Conservation (phyloP, 2,113 vertebrate genomes). For the Calypte anna region DNA sequence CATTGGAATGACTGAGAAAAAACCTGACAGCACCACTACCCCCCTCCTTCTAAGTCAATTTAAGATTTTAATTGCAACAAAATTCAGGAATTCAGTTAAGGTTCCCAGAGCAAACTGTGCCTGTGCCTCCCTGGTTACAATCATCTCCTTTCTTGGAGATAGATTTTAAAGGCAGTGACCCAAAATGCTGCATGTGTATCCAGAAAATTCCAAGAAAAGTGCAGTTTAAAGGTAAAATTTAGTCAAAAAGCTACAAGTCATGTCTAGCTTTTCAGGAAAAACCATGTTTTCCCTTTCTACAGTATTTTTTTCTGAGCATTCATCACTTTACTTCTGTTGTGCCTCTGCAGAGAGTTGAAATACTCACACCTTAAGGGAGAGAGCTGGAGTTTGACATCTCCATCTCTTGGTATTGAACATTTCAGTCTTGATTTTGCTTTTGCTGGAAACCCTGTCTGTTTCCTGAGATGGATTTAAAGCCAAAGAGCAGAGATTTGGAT, state of each 20-base stretch:
- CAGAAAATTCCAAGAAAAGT: neutral
- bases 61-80: conserved; percentile 25
- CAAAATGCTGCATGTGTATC: neutral
- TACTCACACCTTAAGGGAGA: neutral
- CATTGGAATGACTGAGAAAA: neutral
- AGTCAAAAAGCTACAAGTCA: neutral
- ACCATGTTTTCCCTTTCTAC: neutral
- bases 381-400: neutral
- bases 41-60: neutral
- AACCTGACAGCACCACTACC: neutral
- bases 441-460: neutral
- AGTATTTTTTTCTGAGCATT: neutral
- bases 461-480: neutral
- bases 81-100: neutral
- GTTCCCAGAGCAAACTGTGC: neutral
- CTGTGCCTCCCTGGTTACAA: neutral
- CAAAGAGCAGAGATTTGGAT: neutral
- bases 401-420: neutral
- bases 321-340: neutral
- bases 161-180: neutral
- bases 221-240: neutral
- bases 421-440: neutral
- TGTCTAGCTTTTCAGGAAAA: neutral
- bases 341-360: neutral
- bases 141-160: neutral